Conservation (phyloP, 2,888 invertebrate genomes). For the Blera fallax region DNA sequence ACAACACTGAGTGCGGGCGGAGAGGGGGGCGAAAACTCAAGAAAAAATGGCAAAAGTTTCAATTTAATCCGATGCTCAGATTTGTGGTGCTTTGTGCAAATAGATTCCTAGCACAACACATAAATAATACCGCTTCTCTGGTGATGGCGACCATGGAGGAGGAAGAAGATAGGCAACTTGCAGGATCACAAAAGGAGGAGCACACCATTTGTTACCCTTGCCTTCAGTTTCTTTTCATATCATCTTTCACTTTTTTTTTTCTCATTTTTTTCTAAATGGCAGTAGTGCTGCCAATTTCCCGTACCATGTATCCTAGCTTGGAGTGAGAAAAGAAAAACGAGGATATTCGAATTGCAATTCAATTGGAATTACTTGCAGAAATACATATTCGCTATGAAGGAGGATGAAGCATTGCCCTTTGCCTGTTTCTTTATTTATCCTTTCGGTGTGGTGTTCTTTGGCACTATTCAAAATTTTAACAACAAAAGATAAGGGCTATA, state of each 20-base stretch:
- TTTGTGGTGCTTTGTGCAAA: constrained; percentile 80
- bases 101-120: constrained; percentile 80
- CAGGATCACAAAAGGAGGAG: constrained; percentile 38
- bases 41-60: constrained; percentile 77
- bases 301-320: constrained; percentile 1
- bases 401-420: constrained; percentile 13
- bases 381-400: constrained; percentile 9
- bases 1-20: not conserved
- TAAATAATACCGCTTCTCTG: constrained; percentile 77
- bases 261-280: constrained; percentile 6
- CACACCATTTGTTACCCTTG: constrained; percentile 59
- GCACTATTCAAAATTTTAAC: constrained; percentile 45
- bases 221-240: constrained; percentile 58
- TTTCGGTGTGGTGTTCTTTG: constrained; percentile 20
- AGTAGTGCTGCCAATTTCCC: constrained; percentile 62
- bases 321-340: not conserved
- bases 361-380: constrained; percentile 63
- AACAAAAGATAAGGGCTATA: constrained; percentile 52
- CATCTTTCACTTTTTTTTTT: constrained; percentile 56
- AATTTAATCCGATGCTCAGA: constrained; percentile 79
- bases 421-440: constrained; percentile 38
- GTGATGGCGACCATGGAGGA: not conserved
- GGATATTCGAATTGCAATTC: constrained; percentile 65
- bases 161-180: constrained; percentile 12
- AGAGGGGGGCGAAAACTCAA: not conserved